A percentile compares a stretch with the other conserved stretches of the same genome.
Evolutionary conservation across 1,140 invertebrate genomes (phyloP).

Genomic region (Argopecten irradians): DNA sequence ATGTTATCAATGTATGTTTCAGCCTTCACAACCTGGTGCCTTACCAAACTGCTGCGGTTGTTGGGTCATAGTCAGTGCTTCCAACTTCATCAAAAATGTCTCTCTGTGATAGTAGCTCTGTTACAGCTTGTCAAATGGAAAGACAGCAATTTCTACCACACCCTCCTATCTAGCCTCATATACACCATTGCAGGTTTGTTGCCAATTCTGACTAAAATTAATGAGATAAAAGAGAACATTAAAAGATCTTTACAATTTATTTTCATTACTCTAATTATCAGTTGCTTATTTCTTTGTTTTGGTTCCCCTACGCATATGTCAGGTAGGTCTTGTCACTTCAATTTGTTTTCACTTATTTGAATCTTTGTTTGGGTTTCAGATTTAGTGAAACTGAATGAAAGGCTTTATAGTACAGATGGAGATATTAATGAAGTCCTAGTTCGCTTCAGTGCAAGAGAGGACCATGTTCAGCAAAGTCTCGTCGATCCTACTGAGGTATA

Average conservation of each 20-base stretch:
- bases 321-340: background rate
- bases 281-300: background rate
- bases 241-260: background rate
- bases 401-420: conserved; percentile 31
- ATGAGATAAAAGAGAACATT: background rate
- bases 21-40: conserved; percentile 52
- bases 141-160: conserved; percentile 45
- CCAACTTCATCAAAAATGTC: conserved; percentile 44
- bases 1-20: conserved; percentile 25
- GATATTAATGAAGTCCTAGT: conserved; percentile 24
- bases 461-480: conserved; percentile 37
- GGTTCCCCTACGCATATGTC: background rate
- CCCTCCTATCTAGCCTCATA: conserved; percentile 32
- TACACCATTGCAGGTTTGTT: conserved; percentile 41
- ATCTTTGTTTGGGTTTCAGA: background rate
- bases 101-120: conserved; percentile 43
- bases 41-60: conserved; percentile 43
- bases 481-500: conserved; percentile 34
- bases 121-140: conserved; percentile 48
- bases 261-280: background rate
- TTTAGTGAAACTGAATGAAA: conserved; percentile 41
- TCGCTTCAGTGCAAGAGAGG: conserved; percentile 28
- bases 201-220: background rate
- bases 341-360: background rate
- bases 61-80: conserved; percentile 49